Evolutionary conservation across 2,113 vertebrate species (phyloP).

Genomic region (Balaeniceps rex): DNA sequence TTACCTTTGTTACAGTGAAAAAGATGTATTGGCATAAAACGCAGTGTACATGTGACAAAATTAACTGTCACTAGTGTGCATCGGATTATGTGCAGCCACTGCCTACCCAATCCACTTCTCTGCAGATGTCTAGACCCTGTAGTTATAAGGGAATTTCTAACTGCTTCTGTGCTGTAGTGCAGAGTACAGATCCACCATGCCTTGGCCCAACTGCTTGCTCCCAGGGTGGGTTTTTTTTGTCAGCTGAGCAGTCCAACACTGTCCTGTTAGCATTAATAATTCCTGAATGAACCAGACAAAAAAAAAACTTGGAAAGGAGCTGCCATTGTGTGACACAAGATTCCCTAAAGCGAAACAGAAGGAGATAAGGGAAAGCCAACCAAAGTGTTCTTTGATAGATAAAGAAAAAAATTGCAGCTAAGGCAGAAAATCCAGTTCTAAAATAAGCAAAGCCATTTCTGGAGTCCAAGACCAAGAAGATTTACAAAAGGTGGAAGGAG

Average conservation of each 20-base stretch:
- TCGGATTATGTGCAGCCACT: background rate
- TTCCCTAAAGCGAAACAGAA: background rate
- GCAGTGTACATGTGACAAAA: background rate
- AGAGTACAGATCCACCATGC: background rate
- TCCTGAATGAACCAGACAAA: background rate
- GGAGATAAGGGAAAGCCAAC: background rate
- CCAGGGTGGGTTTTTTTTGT: background rate
- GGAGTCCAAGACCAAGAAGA: background rate
- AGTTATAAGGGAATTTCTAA: background rate
- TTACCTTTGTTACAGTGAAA: background rate
- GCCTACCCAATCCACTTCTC: background rate
- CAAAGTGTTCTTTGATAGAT: background rate
- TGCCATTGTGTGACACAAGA: background rate
- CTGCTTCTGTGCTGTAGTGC: background rate
- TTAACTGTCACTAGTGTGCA: background rate
- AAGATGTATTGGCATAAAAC: background rate
- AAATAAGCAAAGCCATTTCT: background rate
- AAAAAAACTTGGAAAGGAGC: background rate
- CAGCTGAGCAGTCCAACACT: background rate
- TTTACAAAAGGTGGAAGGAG: background rate
- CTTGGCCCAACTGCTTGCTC: background rate
- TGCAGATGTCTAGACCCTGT: too few relatives aligned
- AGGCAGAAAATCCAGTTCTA: background rate
- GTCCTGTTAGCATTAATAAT: background rate
- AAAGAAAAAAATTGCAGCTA: background rate